Percentiles rank a stretch among this genome's conserved stretches.
Conservation (phyloP, 1,140 invertebrate genomes). For the Diabrotica undecimpunctata region DNA sequence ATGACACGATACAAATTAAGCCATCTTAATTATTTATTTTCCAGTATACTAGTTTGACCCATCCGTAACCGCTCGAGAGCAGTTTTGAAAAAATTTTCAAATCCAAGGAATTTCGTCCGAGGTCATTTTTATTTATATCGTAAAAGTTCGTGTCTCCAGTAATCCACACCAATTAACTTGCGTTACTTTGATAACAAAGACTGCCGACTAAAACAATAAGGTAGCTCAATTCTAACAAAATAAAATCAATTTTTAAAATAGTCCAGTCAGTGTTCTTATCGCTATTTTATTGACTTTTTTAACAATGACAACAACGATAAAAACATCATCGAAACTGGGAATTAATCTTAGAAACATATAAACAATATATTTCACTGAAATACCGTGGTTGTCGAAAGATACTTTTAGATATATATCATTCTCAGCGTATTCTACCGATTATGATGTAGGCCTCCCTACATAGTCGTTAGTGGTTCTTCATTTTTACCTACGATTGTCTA, state of each 20-base stretch:
- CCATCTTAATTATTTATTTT: not conserved
- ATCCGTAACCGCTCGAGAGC: not conserved
- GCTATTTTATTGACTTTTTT: too few species aligned
- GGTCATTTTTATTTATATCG: constrained; percentile 2
- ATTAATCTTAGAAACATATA: too few species aligned
- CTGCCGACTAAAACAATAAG: not conserved
- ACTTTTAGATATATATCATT: too few species aligned
- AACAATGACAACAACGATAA: too few species aligned
- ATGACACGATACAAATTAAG: not conserved
- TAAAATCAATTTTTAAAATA: not conserved
- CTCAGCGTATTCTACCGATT: too few species aligned
- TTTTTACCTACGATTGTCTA: too few species aligned
- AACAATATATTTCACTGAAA: too few species aligned
- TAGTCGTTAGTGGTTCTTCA: too few species aligned
- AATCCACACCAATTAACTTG: not conserved
- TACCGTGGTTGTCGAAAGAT: too few species aligned
- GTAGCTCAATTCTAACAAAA: not conserved
- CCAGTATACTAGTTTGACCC: not conserved
- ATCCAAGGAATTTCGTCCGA: constrained; percentile 1
- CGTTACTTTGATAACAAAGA: not conserved
- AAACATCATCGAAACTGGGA: too few species aligned
- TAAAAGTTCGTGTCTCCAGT: not conserved
- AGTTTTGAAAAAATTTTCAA: not conserved
- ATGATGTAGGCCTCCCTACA: too few species aligned
- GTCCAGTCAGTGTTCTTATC: not conserved